Base-by-base conservation (phyloP, 2,113 vertebrate species). In the Vicugna pacos region DNA sequence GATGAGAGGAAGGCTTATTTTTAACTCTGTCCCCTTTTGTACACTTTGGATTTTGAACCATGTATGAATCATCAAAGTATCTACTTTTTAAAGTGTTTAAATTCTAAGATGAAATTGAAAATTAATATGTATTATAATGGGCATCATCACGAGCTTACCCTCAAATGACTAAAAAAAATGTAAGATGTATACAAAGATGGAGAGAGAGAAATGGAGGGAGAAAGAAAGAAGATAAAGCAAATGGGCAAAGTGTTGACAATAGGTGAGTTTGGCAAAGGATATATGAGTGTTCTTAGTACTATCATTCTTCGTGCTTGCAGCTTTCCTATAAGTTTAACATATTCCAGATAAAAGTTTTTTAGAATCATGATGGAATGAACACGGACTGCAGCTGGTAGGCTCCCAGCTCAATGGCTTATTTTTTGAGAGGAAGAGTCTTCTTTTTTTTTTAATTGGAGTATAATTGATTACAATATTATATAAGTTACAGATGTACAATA, bases 251-350 rank as follows among this genome's bases (percentile, higher is more conserved):
- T 19, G 46, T 92, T 90, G 80, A 86, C 48, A 32, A 35, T 4
- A 56, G 38, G 38, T 38, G 32, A 58, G 75, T 85, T 77, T 73
- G 72, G 22, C 46, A 52, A 70, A 60, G 17, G 46, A 2, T 17
- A 3, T 16, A n/a, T 50, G 62, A 67, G 60, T 94, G 72, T 76
- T 76, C 52, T 46, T 76, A n/a, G 83, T 15, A 32, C 32, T 79
- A 8, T 67, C 50, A 26, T 32, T 58, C 28, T 76, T 93, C 72
- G 48, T 89, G 60, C 86, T 67, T 58, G 14, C 67, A 86, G 77
- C 73, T 97, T 97, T 88, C 80, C 83, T 92, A 46, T 91, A 93
- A 94, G 69, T 73, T 91, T 95, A 77, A 79, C 72, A 67, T 81
- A 95, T 92, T 96, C 93, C 73, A 93, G 89, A 81, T 89, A 20